These are phyloP conservation scores for Pseudochirops corinnae DNA, from an alignment of 2,797 vertebrate species.

Conservation along the genomic window DNA sequence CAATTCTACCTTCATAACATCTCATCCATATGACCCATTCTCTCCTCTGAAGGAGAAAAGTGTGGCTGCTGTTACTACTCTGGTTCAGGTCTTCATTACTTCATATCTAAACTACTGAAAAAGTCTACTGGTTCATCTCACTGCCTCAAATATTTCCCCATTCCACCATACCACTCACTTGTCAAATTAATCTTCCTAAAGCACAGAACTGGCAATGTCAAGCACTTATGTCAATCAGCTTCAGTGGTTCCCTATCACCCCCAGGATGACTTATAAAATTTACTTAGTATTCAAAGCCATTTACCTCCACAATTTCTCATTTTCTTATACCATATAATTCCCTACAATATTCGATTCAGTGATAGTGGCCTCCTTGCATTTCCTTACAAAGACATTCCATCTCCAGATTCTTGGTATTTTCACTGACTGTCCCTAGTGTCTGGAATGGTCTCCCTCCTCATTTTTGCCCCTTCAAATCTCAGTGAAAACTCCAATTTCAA, in stretches of 20 bases:
- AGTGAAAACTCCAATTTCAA: neutral
- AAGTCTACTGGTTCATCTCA: neutral
- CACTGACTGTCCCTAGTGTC: neutral
- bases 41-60: too few relatives aligned
- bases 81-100: too few relatives aligned
- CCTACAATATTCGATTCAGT: neutral
- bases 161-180: neutral
- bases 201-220: neutral
- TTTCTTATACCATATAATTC: neutral
- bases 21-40: too few relatives aligned
- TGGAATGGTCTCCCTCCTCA: neutral
- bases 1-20: neutral
- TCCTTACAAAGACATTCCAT: neutral
- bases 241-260: neutral
- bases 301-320: neutral
- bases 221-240: neutral
- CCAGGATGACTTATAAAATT: neutral
- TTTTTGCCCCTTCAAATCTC: neutral
- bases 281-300: neutral
- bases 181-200: neutral
- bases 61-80: too few relatives aligned
- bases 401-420: neutral
- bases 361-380: neutral
- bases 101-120: neutral
- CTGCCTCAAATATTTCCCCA: neutral